phyloP scores from a whole-genome alignment of 2,113 vertebrate species.

The Phylloscopus whistleri region DNA sequence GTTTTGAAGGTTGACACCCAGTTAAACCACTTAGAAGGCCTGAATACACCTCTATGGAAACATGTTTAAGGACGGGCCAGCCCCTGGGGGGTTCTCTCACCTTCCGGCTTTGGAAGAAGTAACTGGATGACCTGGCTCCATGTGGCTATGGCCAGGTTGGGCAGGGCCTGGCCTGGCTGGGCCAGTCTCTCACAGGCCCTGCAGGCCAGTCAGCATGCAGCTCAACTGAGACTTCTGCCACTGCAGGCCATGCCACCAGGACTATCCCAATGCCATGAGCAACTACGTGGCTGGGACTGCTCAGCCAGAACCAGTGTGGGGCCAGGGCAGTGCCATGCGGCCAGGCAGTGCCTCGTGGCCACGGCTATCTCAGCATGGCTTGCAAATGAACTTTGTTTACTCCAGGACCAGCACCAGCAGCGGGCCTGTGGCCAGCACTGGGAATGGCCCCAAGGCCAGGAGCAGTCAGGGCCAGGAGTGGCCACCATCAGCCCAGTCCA shows the following conservation, averaged over 20 bases:
- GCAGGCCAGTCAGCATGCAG: accelerated
- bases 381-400: background rate
- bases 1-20: background rate
- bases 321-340: too few relatives aligned
- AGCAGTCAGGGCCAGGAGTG: too few relatives aligned
- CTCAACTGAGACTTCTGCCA: background rate
- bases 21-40: background rate
- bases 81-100: background rate
- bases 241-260: background rate
- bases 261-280: background rate
- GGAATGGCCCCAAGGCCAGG: too few relatives aligned
- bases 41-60: background rate
- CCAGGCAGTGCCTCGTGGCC: too few relatives aligned
- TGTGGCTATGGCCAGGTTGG: accelerated
- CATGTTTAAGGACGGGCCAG: background rate
- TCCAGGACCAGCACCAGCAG: too few relatives aligned
- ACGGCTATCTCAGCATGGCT: background rate
- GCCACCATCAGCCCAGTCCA: too few relatives aligned
- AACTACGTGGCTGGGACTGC: background rate
- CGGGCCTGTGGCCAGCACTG: too few relatives aligned
- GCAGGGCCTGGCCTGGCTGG: too few relatives aligned
- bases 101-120: background rate
- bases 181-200: too few relatives aligned
- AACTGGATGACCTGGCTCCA: background rate
- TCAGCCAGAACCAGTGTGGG: too few relatives aligned